Base-by-base conservation (phyloP, 2,797 vertebrate species). In the Telmatherina bonti region DNA sequence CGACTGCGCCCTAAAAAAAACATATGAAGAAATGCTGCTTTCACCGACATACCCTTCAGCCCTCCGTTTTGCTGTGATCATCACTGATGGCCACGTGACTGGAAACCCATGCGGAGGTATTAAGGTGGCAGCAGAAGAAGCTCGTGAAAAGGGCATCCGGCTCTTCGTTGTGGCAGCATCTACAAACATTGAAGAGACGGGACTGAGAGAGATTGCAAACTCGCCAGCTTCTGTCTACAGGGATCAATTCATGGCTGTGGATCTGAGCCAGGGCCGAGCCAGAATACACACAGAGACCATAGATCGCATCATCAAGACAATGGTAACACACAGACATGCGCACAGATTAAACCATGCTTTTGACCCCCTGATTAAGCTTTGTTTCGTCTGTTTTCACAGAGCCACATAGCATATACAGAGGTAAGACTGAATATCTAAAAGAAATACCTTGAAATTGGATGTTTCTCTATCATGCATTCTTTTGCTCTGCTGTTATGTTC, bases 61-160 rank as follows among this genome's bases (percentile, higher is more conserved):
- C 29, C 78, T 89, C 33, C 94, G 94, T 67, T 99, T 98, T 0
- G 96, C 96, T 0, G 89, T 99, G 57, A 94, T 99, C 81, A 96
- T 99, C 92, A 99, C 98, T 0, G 98, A 99, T 0, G 98, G 98
- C 59, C 97, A 99, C 0, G 96, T 98, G 74, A 99, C 98, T 0
- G 96, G 95, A 65, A 96, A 79, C 84, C 96, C 94, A 0, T 99
- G 98, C 0, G 94, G 94, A 0, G 96, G 96, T 18, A 95, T 99
- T 88, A 98, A 98, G 89, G 38, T 91, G 74, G 91, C 96, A 38
- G 95, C 96, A 0, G 97, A 99, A 80, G 83, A 31, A 20, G 97
- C 96, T 0, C 95, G 96, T 0, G 96, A 97, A 0, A 85, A 93
- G 62, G 92, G 87, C 20, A 96, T 99, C 84, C 94, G 91, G 64